These are phyloP conservation scores for Falcaria lacertinaria DNA, from an alignment of 2,888 invertebrate species.

Conservation along the genomic window DNA sequence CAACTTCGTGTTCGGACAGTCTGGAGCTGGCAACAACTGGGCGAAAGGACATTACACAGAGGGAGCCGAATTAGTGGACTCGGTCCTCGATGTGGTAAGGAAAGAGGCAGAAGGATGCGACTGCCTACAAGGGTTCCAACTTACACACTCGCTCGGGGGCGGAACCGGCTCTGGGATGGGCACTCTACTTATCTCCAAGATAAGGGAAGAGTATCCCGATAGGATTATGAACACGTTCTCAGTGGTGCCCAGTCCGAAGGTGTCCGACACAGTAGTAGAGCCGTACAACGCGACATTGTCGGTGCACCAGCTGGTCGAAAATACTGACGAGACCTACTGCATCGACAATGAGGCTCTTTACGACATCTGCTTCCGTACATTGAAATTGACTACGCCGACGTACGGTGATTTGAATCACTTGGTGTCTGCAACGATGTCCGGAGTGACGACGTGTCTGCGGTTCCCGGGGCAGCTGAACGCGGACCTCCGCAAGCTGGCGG, in stretches of 20 bases:
- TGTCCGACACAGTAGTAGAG: constrained; percentile 84
- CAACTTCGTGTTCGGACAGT: constrained; percentile 84
- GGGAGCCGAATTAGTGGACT: constrained; percentile 82
- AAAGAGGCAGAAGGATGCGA: constrained; percentile 84
- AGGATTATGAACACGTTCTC: constrained; percentile 86
- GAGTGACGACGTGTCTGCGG: constrained; percentile 64
- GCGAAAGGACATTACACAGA: constrained; percentile 86
- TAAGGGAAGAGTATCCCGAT: constrained; percentile 87
- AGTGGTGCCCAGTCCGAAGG: constrained; percentile 86
- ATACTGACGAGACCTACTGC: constrained; percentile 82
- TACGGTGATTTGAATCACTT: constrained; percentile 86
- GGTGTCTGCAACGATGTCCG: constrained; percentile 66
- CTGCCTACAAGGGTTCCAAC: constrained; percentile 82
- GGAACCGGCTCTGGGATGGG: constrained; percentile 89
- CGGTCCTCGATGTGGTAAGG: constrained; percentile 77
- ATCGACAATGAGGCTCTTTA: constrained; percentile 89
- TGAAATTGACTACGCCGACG: constrained; percentile 86
- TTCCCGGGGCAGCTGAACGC: constrained; percentile 81
- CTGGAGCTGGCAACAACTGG: constrained; percentile 81
- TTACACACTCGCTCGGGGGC: constrained; percentile 85
- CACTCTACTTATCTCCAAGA: constrained; percentile 84
- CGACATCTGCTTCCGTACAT: constrained; percentile 88
- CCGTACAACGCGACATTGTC: constrained; percentile 86
- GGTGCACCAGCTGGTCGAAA: constrained; percentile 84
- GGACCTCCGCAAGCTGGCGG: constrained; percentile 81